Evolutionary conservation across 2,797 vertebrate genomes (phyloP).

Genomic region (Cyprinodon diabolis): DNA sequence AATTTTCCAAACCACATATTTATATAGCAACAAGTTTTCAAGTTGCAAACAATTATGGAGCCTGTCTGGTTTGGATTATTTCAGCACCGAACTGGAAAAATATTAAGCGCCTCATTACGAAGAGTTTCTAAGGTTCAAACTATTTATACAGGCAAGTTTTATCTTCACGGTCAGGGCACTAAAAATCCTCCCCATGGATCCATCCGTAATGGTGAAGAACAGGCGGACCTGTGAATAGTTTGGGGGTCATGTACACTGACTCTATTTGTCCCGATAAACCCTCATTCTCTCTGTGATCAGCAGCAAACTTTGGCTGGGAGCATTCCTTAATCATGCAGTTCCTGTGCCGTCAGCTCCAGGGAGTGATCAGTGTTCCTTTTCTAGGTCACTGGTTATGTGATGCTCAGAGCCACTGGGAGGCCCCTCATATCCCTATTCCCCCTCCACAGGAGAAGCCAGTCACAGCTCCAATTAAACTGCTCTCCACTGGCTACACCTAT

Average conservation of each 20-base stretch:
- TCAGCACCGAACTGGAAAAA: not conserved
- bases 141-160: not conserved
- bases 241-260: constrained; percentile 25
- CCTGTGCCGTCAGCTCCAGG: constrained; percentile 67
- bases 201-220: not conserved
- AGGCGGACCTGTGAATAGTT: not conserved
- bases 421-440: constrained; percentile 57
- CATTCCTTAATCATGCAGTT: constrained; percentile 51
- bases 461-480: constrained; percentile 77
- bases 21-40: not conserved
- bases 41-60: not conserved
- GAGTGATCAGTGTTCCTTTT: constrained; percentile 82
- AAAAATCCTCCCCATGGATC: not conserved
- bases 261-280: constrained; percentile 30
- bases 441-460: constrained; percentile 64
- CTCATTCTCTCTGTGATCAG: constrained; percentile 55
- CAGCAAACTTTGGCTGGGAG: constrained; percentile 48
- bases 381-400: constrained; percentile 82
- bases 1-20: not conserved
- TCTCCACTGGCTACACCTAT: constrained; percentile 62
- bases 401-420: constrained; percentile 74
- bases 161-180: not conserved
- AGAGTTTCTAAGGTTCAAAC: not conserved
- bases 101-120: not conserved
- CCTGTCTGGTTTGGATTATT: not conserved